Percentiles rank a stretch among this genome's conserved stretches.
These are phyloP conservation scores for Pristis pectinata DNA, from an alignment of 2,797 vertebrate species.

Conservation along the genomic window DNA sequence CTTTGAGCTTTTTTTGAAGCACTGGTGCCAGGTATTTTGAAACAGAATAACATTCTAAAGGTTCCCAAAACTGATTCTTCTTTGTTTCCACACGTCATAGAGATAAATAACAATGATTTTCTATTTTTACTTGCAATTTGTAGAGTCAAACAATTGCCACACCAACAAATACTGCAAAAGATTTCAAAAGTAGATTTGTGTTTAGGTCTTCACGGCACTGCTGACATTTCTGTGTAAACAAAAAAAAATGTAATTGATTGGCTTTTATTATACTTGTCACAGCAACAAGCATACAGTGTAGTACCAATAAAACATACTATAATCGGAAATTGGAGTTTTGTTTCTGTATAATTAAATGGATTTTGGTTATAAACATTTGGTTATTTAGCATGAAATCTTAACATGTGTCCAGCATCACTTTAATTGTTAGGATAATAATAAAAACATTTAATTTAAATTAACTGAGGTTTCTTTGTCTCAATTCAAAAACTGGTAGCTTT, in stretches of 20 bases:
- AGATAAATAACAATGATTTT: background rate
- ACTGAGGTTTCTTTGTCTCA: background rate
- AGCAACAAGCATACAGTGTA: background rate
- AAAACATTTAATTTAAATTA: background rate
- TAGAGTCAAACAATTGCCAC: background rate
- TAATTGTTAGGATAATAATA: background rate
- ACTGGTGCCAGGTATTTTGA: background rate
- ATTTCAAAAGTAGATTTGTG: conserved; percentile 22
- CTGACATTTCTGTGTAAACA: no score
- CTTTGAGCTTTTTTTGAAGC: background rate
- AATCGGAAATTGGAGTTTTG: background rate
- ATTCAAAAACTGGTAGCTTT: background rate
- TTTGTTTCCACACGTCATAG: background rate
- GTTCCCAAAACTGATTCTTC: background rate
- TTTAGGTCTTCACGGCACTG: background rate
- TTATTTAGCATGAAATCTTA: background rate
- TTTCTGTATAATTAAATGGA: background rate
- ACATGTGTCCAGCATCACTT: background rate
- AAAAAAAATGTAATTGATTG: background rate
- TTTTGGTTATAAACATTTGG: background rate
- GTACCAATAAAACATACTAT: background rate
- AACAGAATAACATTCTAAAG: background rate
- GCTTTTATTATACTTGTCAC: background rate
- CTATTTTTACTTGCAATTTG: background rate
- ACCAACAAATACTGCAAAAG: background rate